Evolutionary conservation across 2,888 invertebrate genomes (phyloP).

Genomic region (Meiosimyza decipiens): DNA sequence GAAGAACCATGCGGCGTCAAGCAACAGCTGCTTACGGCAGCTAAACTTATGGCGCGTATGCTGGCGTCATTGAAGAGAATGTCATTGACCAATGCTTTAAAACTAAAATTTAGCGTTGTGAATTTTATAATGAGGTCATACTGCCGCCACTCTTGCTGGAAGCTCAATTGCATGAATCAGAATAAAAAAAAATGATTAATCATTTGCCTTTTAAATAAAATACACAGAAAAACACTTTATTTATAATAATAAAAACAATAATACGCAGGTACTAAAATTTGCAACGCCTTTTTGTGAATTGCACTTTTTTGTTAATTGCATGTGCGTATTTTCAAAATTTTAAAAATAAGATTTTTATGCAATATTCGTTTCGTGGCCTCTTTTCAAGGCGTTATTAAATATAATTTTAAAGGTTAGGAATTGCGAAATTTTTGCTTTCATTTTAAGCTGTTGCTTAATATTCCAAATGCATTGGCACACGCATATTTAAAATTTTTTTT

Average conservation of each 20-base stretch:
- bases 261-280: constrained; percentile 2
- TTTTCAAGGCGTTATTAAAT: not conserved
- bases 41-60: not conserved
- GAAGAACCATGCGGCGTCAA: not conserved
- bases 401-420: not conserved
- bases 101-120: constrained; percentile 26
- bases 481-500: too few relatives aligned
- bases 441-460: too few relatives aligned
- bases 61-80: constrained; percentile 1
- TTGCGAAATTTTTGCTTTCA: too few relatives aligned
- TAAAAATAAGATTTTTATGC: not conserved
- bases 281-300: constrained; percentile 20
- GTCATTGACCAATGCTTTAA: constrained; percentile 29
- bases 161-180: constrained; percentile 30
- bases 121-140: constrained; percentile 28
- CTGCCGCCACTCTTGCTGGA: constrained; percentile 4
- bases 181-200: constrained; percentile 27
- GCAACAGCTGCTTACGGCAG: constrained; percentile 1
- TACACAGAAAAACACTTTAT: not conserved
- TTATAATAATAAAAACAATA: not conserved
- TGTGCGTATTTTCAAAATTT: not conserved
- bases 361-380: not conserved
- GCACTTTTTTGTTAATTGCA: constrained; percentile 4
- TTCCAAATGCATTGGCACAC: too few relatives aligned
- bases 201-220: constrained; percentile 9